Conservation (phyloP, 2,888 invertebrate species). For the Phalera bucephala region DNA sequence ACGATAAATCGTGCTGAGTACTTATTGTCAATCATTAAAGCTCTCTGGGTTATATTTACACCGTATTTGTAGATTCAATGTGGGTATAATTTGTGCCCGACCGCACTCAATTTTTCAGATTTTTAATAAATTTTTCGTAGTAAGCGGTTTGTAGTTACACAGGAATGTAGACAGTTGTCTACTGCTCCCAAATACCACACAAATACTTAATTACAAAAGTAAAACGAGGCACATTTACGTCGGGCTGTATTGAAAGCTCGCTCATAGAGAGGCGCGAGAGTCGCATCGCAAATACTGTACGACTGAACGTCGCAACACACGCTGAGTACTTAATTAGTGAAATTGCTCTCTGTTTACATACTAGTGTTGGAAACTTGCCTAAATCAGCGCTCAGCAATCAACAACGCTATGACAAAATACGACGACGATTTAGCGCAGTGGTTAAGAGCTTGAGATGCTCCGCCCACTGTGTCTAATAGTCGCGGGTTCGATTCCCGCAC, state of each 20-base stretch:
- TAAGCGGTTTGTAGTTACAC: too few relatives aligned
- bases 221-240: neutral
- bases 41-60: neutral
- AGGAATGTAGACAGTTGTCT: too few relatives aligned
- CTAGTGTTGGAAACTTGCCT: conserved; percentile 55
- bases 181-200: neutral
- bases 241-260: conserved; percentile 13
- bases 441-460: too few relatives aligned
- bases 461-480: too few relatives aligned
- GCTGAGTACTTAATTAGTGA: conserved; percentile 68
- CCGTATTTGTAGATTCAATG: too few relatives aligned
- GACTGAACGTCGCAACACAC: conserved; percentile 39
- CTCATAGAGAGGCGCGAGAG: conserved; percentile 38
- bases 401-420: conserved; percentile 19
- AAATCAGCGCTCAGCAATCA: conserved; percentile 37
- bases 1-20: neutral
- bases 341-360: conserved; percentile 66
- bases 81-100: neutral
- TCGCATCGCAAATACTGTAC: conserved; percentile 41
- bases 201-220: neutral
- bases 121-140: too few relatives aligned
- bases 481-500: too few relatives aligned
- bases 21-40: neutral
- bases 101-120: too few relatives aligned
- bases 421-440: too few relatives aligned